A percentile compares a stretch with the other conserved stretches of the same genome.
These are phyloP conservation scores for Drosophila burlai DNA, from an alignment of 1,140 invertebrate genomes.

Conservation along the genomic window DNA sequence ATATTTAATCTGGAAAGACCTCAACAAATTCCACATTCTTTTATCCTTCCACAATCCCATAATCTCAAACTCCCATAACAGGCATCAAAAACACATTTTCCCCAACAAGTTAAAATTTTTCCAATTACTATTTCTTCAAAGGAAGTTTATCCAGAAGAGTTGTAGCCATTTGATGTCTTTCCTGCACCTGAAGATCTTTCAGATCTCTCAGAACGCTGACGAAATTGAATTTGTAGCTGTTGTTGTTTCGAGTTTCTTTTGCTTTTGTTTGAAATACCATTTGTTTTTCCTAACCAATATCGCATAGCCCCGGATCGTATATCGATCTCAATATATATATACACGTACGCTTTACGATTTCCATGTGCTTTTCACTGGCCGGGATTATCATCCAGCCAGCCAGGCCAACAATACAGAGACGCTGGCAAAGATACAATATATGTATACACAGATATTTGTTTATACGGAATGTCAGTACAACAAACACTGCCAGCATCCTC, in stretches of 20 bases:
- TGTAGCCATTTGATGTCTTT: slow-evolving; percentile 8
- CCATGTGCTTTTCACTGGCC: slow-evolving; percentile 48
- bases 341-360: slow-evolving; percentile 34
- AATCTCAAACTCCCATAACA: no score
- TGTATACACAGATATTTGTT: slow-evolving; percentile 60
- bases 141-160: not conserved
- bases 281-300: slow-evolving; percentile 38
- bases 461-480: slow-evolving; percentile 70
- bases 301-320: slow-evolving; percentile 47
- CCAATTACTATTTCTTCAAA: slow-evolving; percentile 1
- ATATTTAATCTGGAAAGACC: not conserved
- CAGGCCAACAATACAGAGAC: slow-evolving; percentile 45
- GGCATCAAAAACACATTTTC: not conserved
- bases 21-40: not conserved
- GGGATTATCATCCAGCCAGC: slow-evolving; percentile 21
- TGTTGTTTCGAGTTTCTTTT: slow-evolving; percentile 1
- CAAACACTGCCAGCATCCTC: slow-evolving; percentile 53
- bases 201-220: not conserved
- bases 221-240: slow-evolving; percentile 10
- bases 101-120: not conserved
- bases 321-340: slow-evolving; percentile 19
- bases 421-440: slow-evolving; percentile 22
- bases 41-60: not conserved
- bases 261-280: slow-evolving; percentile 12
- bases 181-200: slow-evolving; percentile 14